phyloP scores from a whole-genome alignment of 2,113 vertebrate species.

The Bubo blakistoni region DNA sequence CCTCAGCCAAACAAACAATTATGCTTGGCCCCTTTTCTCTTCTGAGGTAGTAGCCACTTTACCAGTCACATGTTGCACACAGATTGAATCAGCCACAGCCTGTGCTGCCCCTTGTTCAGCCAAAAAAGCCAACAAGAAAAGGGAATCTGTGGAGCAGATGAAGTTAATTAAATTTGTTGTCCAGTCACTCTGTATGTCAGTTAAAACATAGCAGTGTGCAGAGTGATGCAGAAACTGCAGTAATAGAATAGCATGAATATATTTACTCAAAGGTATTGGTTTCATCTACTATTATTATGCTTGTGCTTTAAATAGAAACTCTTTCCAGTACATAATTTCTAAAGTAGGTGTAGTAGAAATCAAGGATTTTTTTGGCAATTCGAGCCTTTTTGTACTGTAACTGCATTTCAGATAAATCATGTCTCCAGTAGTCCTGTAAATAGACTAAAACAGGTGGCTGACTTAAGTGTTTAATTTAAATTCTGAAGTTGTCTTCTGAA shows the following conservation, averaged over 20 bases:
- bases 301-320: conserved; percentile 3
- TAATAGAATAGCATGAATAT: not conserved
- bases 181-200: not conserved
- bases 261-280: conserved; percentile 1
- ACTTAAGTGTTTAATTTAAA: conserved; percentile 40
- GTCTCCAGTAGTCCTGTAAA: conserved; percentile 41
- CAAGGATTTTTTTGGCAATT: conserved; percentile 45
- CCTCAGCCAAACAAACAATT: not conserved
- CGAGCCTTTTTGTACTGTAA: not conserved
- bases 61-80: not conserved
- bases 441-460: conserved; percentile 49
- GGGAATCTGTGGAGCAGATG: not conserved
- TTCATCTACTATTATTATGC: not conserved
- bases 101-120: not conserved
- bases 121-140: not conserved
- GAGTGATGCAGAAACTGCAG: not conserved
- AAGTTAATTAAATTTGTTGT: not conserved
- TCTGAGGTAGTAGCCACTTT: not conserved
- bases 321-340: conserved; percentile 27
- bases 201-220: not conserved
- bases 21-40: not conserved
- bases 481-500: conserved; percentile 42
- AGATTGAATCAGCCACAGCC: not conserved
- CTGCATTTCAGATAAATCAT: conserved; percentile 13
- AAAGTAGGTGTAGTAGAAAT: conserved; percentile 29